phyloP scores from a whole-genome alignment of 2,113 vertebrate genomes.

The Siniperca chuatsi region DNA sequence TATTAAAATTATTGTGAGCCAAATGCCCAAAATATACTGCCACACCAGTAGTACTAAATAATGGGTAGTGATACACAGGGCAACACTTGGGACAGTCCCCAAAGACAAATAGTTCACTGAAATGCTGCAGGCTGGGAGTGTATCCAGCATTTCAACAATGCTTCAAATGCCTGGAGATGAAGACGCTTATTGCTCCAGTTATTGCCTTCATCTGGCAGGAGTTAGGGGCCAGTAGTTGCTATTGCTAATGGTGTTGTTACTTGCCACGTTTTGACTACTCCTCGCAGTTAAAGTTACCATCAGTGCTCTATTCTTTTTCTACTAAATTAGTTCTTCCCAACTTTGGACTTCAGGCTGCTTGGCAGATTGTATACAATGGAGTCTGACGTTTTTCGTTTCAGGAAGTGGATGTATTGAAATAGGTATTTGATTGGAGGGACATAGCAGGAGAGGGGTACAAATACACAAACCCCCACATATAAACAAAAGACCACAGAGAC shows the following conservation, averaged over 20 bases:
- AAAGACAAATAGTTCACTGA: neutral
- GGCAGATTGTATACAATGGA: neutral
- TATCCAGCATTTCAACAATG: conserved; percentile 11
- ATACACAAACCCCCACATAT: neutral
- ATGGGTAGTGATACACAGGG: neutral
- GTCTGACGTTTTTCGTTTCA: neutral
- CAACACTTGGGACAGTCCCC: neutral
- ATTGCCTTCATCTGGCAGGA: conserved; percentile 2
- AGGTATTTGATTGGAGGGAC: neutral
- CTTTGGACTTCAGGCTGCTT: neutral
- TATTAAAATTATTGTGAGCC: neutral
- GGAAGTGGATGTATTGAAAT: neutral
- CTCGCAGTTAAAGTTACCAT: no score
- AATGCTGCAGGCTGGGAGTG: neutral
- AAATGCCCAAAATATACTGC: neutral
- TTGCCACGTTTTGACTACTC: no score
- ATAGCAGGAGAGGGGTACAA: neutral
- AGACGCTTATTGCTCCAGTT: neutral
- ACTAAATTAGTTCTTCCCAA: neutral
- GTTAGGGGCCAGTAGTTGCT: neutral
- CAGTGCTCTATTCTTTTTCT: neutral
- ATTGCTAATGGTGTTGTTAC: no score
- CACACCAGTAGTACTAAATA: neutral
- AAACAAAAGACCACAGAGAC: neutral
- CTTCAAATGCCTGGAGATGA: conserved; percentile 2